Evolutionary conservation across 2,888 invertebrate genomes (phyloP), one percentile per base, ranked within the genome.

Genomic region (Morpho deidamia): DNA sequence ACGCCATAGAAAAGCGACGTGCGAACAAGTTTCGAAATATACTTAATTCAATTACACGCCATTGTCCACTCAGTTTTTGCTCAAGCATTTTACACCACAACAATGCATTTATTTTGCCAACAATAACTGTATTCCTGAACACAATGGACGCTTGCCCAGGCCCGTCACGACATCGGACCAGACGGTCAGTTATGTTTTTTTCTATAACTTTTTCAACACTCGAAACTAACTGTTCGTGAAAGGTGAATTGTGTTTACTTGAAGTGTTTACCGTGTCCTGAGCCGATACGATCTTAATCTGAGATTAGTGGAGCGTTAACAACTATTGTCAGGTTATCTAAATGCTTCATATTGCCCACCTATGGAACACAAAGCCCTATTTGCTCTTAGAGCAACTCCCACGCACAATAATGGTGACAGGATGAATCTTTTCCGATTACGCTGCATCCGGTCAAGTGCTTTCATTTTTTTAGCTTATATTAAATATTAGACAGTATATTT

Each of bases 21-120:
- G 62, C 63, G 61, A 63, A 63, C 64, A 63, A 64, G 62, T 62
- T 67, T 70, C 65, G 60, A 65, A 72, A 67, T 67, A 65, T 65
- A 58, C 70, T 70, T 89, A 89, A 88, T 88, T 87, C 87, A 83
- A 89, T 88, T 88, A 89, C 67, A 66, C 56, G 45, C 70, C 59
- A 80, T 83, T 87, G 82, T 83, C 59, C 60, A 50, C 53, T 55
- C 55, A 70, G 73, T 83, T 85, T 87, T 83, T 86, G 77, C 81
- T 66, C 68, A 67, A 46, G 50, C 49, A 68, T 71, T 64, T 69
- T 69, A 74, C 69, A 71, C 64, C 55, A 59, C 68, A 72, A 83
- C 83, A 87, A 85, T 77, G 66, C 70, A 62, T 69, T 76, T 86
- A 86, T 88, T 88, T 87, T 81, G 83, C 74, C 86, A 87, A 88